Conservation (phyloP, 2,888 invertebrate species). For the Cylloceria caligata region DNA sequence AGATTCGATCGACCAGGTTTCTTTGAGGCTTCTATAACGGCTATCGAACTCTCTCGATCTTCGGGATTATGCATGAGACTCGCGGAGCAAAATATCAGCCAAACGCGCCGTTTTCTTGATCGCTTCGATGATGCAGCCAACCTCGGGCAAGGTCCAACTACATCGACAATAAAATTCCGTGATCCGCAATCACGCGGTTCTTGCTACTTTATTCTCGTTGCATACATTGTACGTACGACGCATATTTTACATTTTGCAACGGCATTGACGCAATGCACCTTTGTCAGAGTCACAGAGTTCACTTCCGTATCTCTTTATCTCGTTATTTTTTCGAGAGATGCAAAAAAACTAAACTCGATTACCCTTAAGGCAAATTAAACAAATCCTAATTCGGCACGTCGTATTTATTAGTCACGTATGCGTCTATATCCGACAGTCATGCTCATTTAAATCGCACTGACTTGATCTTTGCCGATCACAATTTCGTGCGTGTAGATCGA, state of each 20-base stretch:
- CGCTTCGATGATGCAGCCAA: not conserved
- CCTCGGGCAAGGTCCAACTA: constrained; percentile 5
- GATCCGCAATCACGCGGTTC: not conserved
- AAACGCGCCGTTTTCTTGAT: constrained; percentile 4
- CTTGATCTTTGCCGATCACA: not conserved
- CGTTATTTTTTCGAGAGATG: not conserved
- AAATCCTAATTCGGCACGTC: constrained; percentile 19
- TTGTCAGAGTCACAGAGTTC: not conserved
- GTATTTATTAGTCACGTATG: constrained; percentile 21
- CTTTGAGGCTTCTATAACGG: constrained; percentile 7
- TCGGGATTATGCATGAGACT: constrained; percentile 7
- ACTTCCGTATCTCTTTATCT: constrained; percentile 16
- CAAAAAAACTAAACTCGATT: not conserved
- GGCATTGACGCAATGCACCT: not conserved
- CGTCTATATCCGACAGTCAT: constrained; percentile 6
- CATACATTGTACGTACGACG: not conserved
- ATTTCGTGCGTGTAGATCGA: constrained; percentile 14
- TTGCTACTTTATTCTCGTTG: too few relatives aligned
- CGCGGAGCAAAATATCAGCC: constrained; percentile 6
- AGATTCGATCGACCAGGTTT: constrained; percentile 38
- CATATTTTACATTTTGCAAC: not conserved
- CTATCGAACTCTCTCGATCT: constrained; percentile 20
- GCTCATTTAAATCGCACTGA: not conserved
- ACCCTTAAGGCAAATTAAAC: constrained; percentile 31
- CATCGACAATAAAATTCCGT: not conserved